Conservation (phyloP, 2,888 invertebrate species). For the Acronicta leporina region DNA sequence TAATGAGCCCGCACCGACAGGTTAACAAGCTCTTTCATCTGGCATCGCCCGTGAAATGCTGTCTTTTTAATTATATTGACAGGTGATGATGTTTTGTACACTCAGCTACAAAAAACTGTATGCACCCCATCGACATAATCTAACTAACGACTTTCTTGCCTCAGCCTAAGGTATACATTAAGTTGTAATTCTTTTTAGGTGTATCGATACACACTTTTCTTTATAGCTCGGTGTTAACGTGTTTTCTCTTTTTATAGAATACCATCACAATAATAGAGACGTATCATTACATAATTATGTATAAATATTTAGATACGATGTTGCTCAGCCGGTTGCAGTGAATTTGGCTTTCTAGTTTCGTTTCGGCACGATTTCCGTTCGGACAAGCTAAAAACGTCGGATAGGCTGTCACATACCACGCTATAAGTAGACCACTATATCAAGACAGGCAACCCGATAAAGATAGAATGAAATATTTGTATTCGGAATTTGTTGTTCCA, state of each 20-base stretch:
- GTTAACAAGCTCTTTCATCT: conserved; percentile 81
- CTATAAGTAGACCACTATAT: conserved; percentile 1
- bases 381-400: conserved; percentile 24
- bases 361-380: conserved; percentile 24
- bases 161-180: conserved; percentile 17
- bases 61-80: conserved; percentile 81
- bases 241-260: conserved; percentile 55
- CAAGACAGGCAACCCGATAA: conserved; percentile 13
- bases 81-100: conserved; percentile 68
- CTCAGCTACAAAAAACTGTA: conserved; percentile 27
- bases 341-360: conserved; percentile 27
- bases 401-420: conserved; percentile 14
- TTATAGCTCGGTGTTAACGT: conserved; percentile 43
- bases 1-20: conserved; percentile 73
- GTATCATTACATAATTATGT: conserved; percentile 44
- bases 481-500: conserved; percentile 7
- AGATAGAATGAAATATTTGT: conserved; percentile 23
- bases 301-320: conserved; percentile 47
- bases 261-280: conserved; percentile 51
- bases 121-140: not conserved
- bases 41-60: conserved; percentile 69
- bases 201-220: conserved; percentile 35
- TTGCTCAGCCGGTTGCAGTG: conserved; percentile 13
- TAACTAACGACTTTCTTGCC: conserved; percentile 15
- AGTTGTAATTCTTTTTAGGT: not conserved